Base-by-base conservation (phyloP, 2,797 vertebrate genomes). In the Coendou prehensilis region DNA sequence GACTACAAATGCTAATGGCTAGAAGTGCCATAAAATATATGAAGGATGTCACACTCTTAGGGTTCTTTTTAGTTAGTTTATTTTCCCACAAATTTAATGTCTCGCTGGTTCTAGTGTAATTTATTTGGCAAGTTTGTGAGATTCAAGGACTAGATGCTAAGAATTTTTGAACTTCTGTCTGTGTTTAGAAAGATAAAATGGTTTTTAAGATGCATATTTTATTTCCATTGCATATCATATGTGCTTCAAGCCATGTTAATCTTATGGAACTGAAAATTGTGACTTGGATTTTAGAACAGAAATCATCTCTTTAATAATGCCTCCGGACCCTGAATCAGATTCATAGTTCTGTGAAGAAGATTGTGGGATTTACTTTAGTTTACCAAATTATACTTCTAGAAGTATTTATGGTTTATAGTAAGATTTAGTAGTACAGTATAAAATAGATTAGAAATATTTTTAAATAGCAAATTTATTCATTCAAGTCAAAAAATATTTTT, bases 121-220 rank as follows among this genome's bases (percentile, higher is more conserved):
- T 95, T 75, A 54, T 52, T 87, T 86, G 41, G 47, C 86, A 71
- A 93, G 41, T 81, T 56, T 61, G 47, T 76, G 50, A 76, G 61
- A 28, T 89, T 67, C 79, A 71, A 75, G 17, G 54, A 56, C 61
- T 57, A 11, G 28, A 45, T 76, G 1, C 71, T 75, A 54, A 59
- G 45, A 84, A 28, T 37, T 20, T 73, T 52, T 96, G 50, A 71
- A 79, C 41, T 50, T 76, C 0, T 69, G 1, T 81, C 0, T 64
- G 1, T 89, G 33, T 87, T 89, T 83, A 95, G 91, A 92, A 96
- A 69, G 61, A 47, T 80, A 45, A 56, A 69, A 37, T 80, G 73
- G 57, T 28, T 37, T 13, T 26, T 26, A 18, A 85, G 57, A 75
- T 45, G 23, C 61, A 8, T 28, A 45, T 81, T 92, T 45, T 64